phyloP scores from a whole-genome alignment of 2,113 vertebrate genomes.

The Centropus bengalensis region DNA sequence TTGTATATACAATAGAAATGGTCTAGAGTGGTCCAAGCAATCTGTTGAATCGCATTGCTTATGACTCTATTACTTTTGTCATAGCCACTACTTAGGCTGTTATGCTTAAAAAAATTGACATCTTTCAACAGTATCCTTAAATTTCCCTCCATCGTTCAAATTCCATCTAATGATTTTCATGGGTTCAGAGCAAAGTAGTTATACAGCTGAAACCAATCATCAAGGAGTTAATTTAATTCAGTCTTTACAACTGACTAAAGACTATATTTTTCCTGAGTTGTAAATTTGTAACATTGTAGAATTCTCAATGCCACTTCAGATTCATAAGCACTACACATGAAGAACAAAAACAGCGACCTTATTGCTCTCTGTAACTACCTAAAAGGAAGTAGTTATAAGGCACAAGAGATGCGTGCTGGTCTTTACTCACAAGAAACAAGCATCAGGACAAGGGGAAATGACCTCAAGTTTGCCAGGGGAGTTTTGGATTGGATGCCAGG shows the following conservation, averaged over 20 bases:
- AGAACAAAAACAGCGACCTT: background rate
- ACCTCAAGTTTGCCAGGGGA: too few relatives aligned
- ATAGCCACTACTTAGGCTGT: background rate
- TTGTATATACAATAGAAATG: background rate
- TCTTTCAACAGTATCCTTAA: background rate
- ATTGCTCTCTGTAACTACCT: too few relatives aligned
- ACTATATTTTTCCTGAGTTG: background rate
- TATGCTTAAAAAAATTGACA: background rate
- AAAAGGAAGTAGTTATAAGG: too few relatives aligned
- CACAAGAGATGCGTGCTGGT: too few relatives aligned
- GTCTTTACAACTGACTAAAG: background rate
- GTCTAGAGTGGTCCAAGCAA: background rate
- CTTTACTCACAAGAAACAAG: too few relatives aligned
- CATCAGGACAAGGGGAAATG: too few relatives aligned
- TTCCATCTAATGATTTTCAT: background rate
- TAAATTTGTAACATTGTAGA: background rate
- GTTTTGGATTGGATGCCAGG: too few relatives aligned
- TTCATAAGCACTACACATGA: background rate
- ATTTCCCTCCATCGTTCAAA: background rate
- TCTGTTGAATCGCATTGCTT: background rate
- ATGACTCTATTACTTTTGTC: background rate
- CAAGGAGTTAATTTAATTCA: background rate
- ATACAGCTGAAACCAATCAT: background rate
- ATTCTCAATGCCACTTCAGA: background rate
- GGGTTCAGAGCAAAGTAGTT: background rate